These are phyloP conservation scores for Dasysyrphus albostriatus DNA, from an alignment of 2,888 invertebrate genomes.

Conservation along the genomic window DNA sequence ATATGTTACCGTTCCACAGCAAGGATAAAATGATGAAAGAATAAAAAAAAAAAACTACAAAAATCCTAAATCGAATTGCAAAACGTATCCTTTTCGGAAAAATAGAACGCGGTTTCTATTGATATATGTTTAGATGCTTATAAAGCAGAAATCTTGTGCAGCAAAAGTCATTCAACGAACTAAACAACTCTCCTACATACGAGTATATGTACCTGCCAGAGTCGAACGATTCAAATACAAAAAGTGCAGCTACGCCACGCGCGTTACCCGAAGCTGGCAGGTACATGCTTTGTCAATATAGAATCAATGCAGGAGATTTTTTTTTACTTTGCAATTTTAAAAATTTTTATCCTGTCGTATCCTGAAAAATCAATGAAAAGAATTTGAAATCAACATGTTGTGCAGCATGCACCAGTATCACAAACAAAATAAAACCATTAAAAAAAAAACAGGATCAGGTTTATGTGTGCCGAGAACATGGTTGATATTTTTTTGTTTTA, in stretches of 20 bases:
- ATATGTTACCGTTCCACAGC: conserved; percentile 8
- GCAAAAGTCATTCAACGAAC: conserved; percentile 57
- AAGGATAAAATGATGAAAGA: conserved; percentile 8
- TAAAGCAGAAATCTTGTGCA: conserved; percentile 49
- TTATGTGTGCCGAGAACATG: not conserved
- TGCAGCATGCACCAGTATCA: conserved; percentile 38
- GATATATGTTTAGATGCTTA: conserved; percentile 21
- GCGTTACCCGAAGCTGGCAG: conserved; percentile 31
- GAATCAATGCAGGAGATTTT: conserved; percentile 58
- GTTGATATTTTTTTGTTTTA: conserved; percentile 12
- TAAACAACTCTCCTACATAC: conserved; percentile 38
- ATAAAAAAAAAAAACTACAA: conserved; percentile 11
- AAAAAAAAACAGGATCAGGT: conserved; percentile 14
- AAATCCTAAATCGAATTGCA: conserved; percentile 15
- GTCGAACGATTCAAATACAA: not conserved
- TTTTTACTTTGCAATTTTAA: conserved; percentile 14
- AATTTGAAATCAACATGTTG: conserved; percentile 37
- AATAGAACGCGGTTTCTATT: conserved; percentile 4
- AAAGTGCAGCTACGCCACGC: conserved; percentile 32
- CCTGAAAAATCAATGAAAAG: conserved; percentile 44
- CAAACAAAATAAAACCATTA: not conserved
- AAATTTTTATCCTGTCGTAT: conserved; percentile 33
- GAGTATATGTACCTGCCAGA: conserved; percentile 13
- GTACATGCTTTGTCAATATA: conserved; percentile 47
- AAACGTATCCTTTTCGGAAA: conserved; percentile 21